phyloP scores from a whole-genome alignment of 2,113 vertebrate species.

The Corythaixoides concolor region DNA sequence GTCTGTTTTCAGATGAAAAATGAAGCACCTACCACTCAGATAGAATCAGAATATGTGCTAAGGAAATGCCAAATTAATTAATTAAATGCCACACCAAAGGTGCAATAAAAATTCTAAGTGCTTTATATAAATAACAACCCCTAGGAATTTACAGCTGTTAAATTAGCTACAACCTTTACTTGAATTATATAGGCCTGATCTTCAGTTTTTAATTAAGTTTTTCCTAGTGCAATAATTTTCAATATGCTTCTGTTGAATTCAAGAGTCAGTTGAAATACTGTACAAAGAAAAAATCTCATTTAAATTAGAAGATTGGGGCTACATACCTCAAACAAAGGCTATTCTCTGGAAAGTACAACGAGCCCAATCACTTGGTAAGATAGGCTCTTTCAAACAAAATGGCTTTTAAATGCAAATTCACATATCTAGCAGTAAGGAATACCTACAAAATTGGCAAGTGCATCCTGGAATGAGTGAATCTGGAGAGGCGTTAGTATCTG shows the following conservation, averaged over 20 bases:
- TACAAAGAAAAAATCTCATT: not conserved
- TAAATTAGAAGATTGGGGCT: not conserved
- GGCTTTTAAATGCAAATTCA: not conserved
- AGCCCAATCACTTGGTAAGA: not conserved
- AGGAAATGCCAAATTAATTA: conserved; percentile 52
- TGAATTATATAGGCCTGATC: not conserved
- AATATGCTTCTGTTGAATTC: conserved; percentile 7
- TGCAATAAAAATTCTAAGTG: conserved; percentile 31
- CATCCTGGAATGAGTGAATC: not conserved
- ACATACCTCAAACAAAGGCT: not conserved
- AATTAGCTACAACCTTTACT: conserved; percentile 52
- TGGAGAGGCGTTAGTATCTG: not conserved
- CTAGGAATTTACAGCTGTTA: conserved; percentile 42
- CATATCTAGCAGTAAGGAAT: not conserved
- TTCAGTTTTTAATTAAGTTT: conserved; percentile 47
- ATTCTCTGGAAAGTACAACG: not conserved
- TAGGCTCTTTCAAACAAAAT: not conserved
- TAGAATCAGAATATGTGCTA: not conserved
- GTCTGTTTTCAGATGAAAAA: not conserved
- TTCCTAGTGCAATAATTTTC: conserved; percentile 4
- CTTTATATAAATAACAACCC: conserved; percentile 12
- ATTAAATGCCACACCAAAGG: conserved; percentile 24
- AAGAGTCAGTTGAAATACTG: not conserved
- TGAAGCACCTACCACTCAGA: not conserved
- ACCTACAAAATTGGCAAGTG: not conserved